These are phyloP conservation scores for Beaufortia kweichowensis DNA, from an alignment of 2,113 vertebrate species.

Conservation along the genomic window DNA sequence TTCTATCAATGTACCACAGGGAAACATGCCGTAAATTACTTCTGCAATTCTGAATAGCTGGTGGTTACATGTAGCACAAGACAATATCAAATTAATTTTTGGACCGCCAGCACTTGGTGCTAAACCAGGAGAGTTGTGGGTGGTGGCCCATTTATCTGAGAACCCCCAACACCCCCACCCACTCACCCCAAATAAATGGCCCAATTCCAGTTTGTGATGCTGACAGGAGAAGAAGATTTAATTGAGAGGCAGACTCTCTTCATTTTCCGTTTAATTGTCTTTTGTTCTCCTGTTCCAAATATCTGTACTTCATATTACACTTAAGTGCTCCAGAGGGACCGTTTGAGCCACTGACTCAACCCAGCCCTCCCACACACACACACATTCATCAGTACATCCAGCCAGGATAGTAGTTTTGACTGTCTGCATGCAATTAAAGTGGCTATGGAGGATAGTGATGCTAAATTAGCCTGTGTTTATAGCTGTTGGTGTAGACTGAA, in stretches of 20 bases:
- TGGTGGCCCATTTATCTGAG: slow-evolving; percentile 18
- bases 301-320: slow-evolving; percentile 28
- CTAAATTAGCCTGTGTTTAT: slow-evolving; percentile 53
- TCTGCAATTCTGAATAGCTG: neutral
- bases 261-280: slow-evolving; percentile 28
- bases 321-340: slow-evolving; percentile 36
- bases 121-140: neutral
- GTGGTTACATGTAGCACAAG: neutral
- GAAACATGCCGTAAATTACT: neutral
- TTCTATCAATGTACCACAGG: neutral
- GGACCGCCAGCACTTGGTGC: slow-evolving; percentile 5
- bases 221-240: slow-evolving; percentile 3
- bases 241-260: slow-evolving; percentile 14
- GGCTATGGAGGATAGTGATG: slow-evolving; percentile 30
- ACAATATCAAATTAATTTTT: slow-evolving; percentile 3
- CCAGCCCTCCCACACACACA: neutral
- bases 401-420: slow-evolving; percentile 29
- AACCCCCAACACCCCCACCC: neutral
- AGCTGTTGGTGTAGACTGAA: slow-evolving; percentile 22
- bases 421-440: slow-evolving; percentile 31
- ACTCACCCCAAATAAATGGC: neutral
- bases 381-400: neutral
- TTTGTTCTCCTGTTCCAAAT: slow-evolving; percentile 33
- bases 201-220: neutral
- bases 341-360: neutral